Conservation (phyloP, 2,888 invertebrate species). For the Cryptus viduatorius region DNA sequence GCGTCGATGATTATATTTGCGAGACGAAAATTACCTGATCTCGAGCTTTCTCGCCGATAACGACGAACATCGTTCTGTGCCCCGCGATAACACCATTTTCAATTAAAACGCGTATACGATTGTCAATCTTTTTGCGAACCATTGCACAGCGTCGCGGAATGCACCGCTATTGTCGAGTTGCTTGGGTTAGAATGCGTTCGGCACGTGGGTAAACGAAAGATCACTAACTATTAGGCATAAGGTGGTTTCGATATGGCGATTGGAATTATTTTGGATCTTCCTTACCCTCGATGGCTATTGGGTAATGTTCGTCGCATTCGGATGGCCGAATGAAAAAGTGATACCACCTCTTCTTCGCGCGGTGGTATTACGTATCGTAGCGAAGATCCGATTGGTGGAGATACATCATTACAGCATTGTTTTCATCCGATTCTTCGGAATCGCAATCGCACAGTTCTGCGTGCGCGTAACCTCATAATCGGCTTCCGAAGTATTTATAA, state of each 20-base stretch:
- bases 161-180: not conserved
- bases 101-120: conserved; percentile 96
- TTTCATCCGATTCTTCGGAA: not conserved
- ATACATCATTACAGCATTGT: not conserved
- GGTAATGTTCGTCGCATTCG: too few species aligned
- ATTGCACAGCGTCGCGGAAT: conserved; percentile 84
- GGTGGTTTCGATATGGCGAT: too few species aligned
- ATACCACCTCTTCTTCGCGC: too few species aligned
- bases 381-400: not conserved
- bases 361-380: too few species aligned
- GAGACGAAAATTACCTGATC: conserved; percentile 91
- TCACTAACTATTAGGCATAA: too few species aligned
- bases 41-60: conserved; percentile 97
- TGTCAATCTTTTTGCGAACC: conserved; percentile 98
- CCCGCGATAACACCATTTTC: conserved; percentile 97
- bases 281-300: too few species aligned
- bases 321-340: too few species aligned
- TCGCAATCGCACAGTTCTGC: not conserved
- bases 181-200: too few species aligned
- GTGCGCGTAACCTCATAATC: conserved; percentile 3
- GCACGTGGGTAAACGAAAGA: too few species aligned
- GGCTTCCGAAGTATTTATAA: not conserved
- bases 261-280: too few species aligned
- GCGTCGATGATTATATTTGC: not conserved
- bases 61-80: conserved; percentile 96